These are phyloP conservation scores for Pristionchus mayeri DNA, from an alignment of 2,888 invertebrate species.

Conservation along the genomic window DNA sequence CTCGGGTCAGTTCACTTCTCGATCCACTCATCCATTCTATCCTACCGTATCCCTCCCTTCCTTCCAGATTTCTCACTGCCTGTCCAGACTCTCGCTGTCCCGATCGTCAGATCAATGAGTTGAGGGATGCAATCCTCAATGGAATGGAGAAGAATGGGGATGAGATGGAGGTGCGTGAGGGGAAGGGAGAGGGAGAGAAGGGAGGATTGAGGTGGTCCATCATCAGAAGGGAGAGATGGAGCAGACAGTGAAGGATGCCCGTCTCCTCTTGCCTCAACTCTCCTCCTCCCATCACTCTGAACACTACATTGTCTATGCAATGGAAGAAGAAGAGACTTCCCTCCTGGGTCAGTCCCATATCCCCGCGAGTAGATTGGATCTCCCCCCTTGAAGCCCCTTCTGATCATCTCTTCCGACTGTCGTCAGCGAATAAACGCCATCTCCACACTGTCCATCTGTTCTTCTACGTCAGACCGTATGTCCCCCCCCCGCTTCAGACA, in stretches of 20 bases:
- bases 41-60: neutral
- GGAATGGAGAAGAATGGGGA: neutral
- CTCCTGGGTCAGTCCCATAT: too few relatives aligned
- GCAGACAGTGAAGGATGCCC: neutral
- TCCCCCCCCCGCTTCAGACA: neutral
- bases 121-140: neutral
- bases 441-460: neutral
- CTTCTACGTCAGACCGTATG: conserved; percentile 19
- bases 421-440: neutral
- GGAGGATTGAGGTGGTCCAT: too few relatives aligned
- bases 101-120: neutral
- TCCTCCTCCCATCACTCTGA: neutral
- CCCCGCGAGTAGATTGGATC: too few relatives aligned
- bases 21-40: too few relatives aligned
- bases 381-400: neutral
- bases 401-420: conserved; percentile 4
- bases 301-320: too few relatives aligned
- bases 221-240: neutral
- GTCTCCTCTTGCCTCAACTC: neutral
- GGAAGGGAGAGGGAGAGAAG: too few relatives aligned
- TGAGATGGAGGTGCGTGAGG: neutral
- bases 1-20: too few relatives aligned
- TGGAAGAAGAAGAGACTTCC: too few relatives aligned
- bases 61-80: neutral
- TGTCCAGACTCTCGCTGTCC: neutral